A percentile compares a stretch with the other conserved stretches of the same genome.
These are phyloP conservation scores for Scylla paramamosain DNA, from an alignment of 1,140 invertebrate genomes.

Conservation along the genomic window DNA sequence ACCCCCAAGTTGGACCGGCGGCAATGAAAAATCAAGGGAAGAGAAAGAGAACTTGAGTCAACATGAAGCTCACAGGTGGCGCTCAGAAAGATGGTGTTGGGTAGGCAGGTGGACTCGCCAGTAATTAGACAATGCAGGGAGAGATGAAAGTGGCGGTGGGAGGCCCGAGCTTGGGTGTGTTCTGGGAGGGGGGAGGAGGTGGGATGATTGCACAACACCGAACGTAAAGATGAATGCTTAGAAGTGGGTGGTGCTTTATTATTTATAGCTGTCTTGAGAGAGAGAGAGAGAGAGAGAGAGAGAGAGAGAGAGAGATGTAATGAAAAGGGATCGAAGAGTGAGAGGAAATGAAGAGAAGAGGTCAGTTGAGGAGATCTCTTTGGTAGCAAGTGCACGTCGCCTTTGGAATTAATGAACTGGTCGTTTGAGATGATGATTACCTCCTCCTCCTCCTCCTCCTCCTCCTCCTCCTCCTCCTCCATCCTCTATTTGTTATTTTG, in stretches of 20 bases:
- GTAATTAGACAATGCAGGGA: background rate
- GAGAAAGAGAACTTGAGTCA: no score
- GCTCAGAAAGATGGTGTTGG: background rate
- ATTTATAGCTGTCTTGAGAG: background rate
- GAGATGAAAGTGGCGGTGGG: background rate
- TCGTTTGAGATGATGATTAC: no score
- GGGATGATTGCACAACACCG: background rate
- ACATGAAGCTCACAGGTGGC: background rate
- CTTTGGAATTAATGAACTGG: no score
- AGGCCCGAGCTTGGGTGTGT: background rate
- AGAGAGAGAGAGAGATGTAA: background rate
- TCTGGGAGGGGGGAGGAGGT: background rate
- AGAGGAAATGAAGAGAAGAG: no score
- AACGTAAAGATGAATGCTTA: background rate
- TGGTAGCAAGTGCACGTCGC: no score
- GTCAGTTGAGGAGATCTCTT: no score
- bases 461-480: no score
- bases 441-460: no score
- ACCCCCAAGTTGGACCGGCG: no score
- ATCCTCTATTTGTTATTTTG: background rate
- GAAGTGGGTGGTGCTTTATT: background rate
- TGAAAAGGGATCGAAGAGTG: background rate
- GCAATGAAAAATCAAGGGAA: no score
- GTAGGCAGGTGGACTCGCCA: background rate
- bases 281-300: constrained; percentile 44